Percentiles rank a stretch among this genome's conserved stretches.
phyloP scores from a whole-genome alignment of 2,888 invertebrate species.

The Pemphredon lugubris region DNA sequence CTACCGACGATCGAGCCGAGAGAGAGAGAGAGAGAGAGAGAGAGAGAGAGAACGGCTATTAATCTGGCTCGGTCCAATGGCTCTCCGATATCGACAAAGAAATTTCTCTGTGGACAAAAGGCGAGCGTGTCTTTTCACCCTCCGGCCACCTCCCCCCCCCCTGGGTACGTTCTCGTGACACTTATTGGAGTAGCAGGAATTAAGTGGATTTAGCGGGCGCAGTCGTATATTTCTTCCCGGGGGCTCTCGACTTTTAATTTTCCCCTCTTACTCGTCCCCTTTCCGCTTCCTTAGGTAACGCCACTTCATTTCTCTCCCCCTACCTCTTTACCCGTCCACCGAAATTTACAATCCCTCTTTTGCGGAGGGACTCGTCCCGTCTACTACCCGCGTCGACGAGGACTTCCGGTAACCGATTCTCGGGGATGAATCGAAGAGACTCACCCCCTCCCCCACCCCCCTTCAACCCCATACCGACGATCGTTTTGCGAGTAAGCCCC shows the following conservation, averaged over 20 bases:
- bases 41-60: slow-evolving; percentile 62
- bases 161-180: slow-evolving; percentile 47
- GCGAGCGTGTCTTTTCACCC: slow-evolving; percentile 57
- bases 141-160: slow-evolving; percentile 2
- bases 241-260: slow-evolving; percentile 45
- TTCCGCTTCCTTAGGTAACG: slow-evolving; percentile 28
- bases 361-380: too few relatives aligned
- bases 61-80: slow-evolving; percentile 66
- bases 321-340: too few relatives aligned
- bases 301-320: slow-evolving; percentile 44
- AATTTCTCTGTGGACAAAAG: slow-evolving; percentile 67
- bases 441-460: too few relatives aligned
- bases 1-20: slow-evolving; percentile 32
- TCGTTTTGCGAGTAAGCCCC: too few relatives aligned
- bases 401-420: too few relatives aligned
- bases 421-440: too few relatives aligned
- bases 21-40: too few relatives aligned
- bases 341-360: slow-evolving; percentile 7
- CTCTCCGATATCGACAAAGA: slow-evolving; percentile 65
- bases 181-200: slow-evolving; percentile 61
- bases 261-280: slow-evolving; percentile 30
- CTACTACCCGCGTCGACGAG: too few relatives aligned
- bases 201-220: slow-evolving; percentile 58
- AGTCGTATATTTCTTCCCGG: slow-evolving; percentile 49
- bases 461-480: too few relatives aligned